Evolutionary conservation across 2,797 vertebrate species (phyloP).

Genomic region (Enteromius viviparus): DNA sequence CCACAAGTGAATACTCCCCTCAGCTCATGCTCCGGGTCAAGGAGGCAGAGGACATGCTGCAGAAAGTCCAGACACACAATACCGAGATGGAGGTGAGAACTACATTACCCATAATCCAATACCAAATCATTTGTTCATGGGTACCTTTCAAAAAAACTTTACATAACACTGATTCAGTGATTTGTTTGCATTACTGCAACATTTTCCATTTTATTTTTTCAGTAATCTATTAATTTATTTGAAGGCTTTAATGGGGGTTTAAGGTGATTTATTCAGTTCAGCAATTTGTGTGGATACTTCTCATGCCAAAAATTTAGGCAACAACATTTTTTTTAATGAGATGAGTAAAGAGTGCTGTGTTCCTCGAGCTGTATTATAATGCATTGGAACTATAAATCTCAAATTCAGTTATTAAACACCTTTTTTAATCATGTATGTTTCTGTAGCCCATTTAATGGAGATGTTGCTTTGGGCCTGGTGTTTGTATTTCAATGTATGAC

Average conservation of each 20-base stretch:
- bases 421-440: neutral
- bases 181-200: neutral
- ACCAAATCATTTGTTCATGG: neutral
- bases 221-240: neutral
- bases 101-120: slow-evolving; percentile 24
- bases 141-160: neutral
- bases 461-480: neutral
- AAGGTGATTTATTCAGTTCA: neutral
- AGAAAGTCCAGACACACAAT: slow-evolving; percentile 85
- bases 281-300: neutral
- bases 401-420: neutral
- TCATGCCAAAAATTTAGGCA: neutral
- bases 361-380: neutral
- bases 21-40: slow-evolving; percentile 87
- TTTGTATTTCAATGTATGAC: neutral
- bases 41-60: slow-evolving; percentile 91
- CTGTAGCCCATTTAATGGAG: neutral
- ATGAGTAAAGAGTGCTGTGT: neutral
- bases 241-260: neutral
- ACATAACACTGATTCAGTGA: neutral
- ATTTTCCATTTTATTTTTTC: neutral
- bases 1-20: slow-evolving; percentile 83
- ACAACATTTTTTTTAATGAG: no score
- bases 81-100: slow-evolving; percentile 88
- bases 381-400: neutral